Evolutionary conservation across 2,888 invertebrate species (phyloP).

Genomic region (Pandemis corylana): DNA sequence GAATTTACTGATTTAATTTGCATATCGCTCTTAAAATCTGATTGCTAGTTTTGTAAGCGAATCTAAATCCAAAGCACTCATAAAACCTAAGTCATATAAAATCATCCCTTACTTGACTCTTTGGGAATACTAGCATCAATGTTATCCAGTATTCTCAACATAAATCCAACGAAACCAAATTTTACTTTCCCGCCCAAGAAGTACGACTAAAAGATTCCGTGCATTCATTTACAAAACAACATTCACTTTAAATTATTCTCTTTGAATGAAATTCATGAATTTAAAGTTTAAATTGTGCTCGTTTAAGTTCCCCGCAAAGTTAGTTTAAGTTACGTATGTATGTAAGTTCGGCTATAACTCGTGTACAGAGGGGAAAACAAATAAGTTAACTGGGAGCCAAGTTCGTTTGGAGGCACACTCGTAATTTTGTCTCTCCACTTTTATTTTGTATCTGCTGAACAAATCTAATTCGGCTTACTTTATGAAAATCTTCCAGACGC

Average conservation of each 20-base stretch:
- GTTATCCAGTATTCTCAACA: neutral
- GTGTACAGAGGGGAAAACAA: conserved; percentile 45
- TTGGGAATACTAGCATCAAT: neutral
- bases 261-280: conserved; percentile 54
- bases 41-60: too few relatives aligned
- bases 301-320: conserved; percentile 55
- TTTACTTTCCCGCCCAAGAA: neutral
- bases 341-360: conserved; percentile 43
- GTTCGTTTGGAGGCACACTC: conserved; percentile 44
- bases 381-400: conserved; percentile 44
- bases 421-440: conserved; percentile 46
- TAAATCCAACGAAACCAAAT: conserved; percentile 3
- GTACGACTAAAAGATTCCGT: conserved; percentile 16
- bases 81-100: too few relatives aligned
- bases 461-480: conserved; percentile 41
- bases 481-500: conserved; percentile 11
- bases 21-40: too few relatives aligned
- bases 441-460: conserved; percentile 44
- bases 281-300: conserved; percentile 57
- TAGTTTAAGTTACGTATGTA: conserved; percentile 51
- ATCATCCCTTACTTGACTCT: too few relatives aligned
- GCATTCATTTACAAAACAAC: conserved; percentile 23
- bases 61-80: too few relatives aligned
- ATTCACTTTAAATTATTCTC: conserved; percentile 43
- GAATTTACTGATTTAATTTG: too few relatives aligned